Conservation (phyloP, 2,113 vertebrate genomes). For the Pan troglodytes region DNA sequence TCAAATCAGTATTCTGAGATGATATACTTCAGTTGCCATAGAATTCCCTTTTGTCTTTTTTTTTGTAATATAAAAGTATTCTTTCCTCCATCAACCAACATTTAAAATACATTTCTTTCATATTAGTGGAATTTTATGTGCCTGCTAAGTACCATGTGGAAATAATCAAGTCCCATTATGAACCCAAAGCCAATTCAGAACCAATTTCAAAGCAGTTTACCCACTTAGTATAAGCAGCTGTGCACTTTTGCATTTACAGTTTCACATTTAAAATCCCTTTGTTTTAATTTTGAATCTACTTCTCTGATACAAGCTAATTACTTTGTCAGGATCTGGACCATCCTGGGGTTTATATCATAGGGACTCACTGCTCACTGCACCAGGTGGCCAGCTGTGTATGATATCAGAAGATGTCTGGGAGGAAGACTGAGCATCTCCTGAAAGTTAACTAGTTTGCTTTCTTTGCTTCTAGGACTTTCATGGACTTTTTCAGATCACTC, state of each 20-base stretch:
- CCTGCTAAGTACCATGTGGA: constrained; percentile 26
- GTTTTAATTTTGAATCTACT: constrained; percentile 25
- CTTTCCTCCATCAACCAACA: not conserved
- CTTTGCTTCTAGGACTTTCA: not conserved
- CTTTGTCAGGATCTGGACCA: not conserved
- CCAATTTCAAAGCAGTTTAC: constrained; percentile 38
- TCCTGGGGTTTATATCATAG: not conserved
- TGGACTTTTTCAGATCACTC: not conserved
- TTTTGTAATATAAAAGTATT: constrained; percentile 44
- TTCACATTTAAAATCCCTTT: constrained; percentile 1
- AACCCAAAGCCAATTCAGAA: constrained; percentile 13
- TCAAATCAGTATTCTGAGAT: constrained; percentile 28
- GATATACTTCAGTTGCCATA: not conserved
- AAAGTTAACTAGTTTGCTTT: not conserved
- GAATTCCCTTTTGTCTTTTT: constrained; percentile 16
- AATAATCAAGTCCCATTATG: constrained; percentile 44
- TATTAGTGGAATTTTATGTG: constrained; percentile 48
- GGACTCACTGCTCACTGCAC: not conserved
- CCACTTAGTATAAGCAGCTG: not conserved
- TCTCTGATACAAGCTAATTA: not conserved
- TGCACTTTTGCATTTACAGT: not conserved
- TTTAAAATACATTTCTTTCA: constrained; percentile 52
- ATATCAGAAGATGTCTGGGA: not conserved
- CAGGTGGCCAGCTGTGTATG: not conserved
- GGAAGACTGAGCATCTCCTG: not conserved